These are phyloP conservation scores for Turdus rufiventris DNA, from an alignment of 2,113 vertebrate species.

Conservation along the genomic window DNA sequence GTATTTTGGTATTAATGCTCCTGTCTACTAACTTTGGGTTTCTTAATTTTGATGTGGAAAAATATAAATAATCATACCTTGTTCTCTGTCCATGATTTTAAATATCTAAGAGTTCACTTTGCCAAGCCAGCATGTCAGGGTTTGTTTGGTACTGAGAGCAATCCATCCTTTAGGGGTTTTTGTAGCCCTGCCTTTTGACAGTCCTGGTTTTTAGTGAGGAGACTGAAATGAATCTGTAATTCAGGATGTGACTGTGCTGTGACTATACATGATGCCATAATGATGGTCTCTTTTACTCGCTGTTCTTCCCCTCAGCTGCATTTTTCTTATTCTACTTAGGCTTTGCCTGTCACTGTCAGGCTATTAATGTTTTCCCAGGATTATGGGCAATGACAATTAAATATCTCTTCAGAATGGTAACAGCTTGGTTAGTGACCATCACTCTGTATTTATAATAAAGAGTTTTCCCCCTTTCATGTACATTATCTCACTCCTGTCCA, in stretches of 20 bases:
- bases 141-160: neutral
- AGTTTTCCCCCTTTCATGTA: neutral
- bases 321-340: neutral
- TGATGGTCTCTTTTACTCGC: neutral
- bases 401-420: neutral
- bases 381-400: neutral
- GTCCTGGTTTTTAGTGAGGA: neutral
- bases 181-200: neutral
- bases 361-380: neutral
- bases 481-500: neutral
- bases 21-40: neutral
- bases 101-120: neutral
- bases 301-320: neutral
- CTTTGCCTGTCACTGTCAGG: neutral
- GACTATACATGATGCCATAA: neutral
- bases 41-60: neutral
- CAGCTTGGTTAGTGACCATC: neutral
- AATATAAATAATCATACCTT: neutral
- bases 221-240: neutral
- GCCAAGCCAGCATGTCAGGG: neutral
- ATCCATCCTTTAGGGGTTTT: rapidly evolving
- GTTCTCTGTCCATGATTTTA: neutral
- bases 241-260: neutral
- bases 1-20: neutral
- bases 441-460: neutral